Conservation (phyloP, 2,888 invertebrate genomes). For the Ormyrus pomaceus region DNA sequence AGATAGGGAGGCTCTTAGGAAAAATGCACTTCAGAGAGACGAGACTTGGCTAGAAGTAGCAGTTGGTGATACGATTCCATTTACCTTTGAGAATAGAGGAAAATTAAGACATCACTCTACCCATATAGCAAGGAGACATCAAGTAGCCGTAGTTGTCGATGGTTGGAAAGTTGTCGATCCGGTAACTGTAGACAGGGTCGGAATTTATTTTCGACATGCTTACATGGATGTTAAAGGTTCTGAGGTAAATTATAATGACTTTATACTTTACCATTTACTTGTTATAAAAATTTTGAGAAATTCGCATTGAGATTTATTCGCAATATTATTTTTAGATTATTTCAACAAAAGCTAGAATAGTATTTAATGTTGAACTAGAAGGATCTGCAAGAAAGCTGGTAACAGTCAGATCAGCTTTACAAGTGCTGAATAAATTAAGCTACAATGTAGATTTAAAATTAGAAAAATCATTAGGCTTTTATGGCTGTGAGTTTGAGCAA, state of each 20-base stretch:
- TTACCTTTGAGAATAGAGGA: conserved; percentile 88
- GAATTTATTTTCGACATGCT: conserved; percentile 91
- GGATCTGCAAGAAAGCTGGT: conserved; percentile 96
- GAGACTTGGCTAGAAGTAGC: conserved; percentile 84
- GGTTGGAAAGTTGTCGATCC: conserved; percentile 93
- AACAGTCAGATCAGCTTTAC: conserved; percentile 92
- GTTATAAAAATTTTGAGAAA: too few relatives aligned
- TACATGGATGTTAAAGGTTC: conserved; percentile 64
- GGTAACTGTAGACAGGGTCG: conserved; percentile 96
- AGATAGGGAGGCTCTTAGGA: conserved; percentile 69
- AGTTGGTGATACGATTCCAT: conserved; percentile 87
- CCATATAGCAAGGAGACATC: conserved; percentile 88
- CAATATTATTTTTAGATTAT: conserved; percentile 59
- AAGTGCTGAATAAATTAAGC: conserved; percentile 86
- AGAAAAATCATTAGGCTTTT: conserved; percentile 78
- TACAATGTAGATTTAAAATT: conserved; percentile 85
- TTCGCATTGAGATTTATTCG: too few relatives aligned
- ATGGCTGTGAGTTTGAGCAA: conserved; percentile 68
- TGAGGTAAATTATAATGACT: conserved; percentile 58
- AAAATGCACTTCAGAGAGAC: conserved; percentile 72
- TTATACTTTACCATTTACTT: too few relatives aligned
- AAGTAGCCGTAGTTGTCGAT: conserved; percentile 91
- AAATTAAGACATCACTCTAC: conserved; percentile 85
- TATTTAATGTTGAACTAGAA: conserved; percentile 93
- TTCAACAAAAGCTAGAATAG: conserved; percentile 83